These are phyloP conservation scores for Huso huso DNA, from an alignment of 2,797 vertebrate species.

Conservation along the genomic window DNA sequence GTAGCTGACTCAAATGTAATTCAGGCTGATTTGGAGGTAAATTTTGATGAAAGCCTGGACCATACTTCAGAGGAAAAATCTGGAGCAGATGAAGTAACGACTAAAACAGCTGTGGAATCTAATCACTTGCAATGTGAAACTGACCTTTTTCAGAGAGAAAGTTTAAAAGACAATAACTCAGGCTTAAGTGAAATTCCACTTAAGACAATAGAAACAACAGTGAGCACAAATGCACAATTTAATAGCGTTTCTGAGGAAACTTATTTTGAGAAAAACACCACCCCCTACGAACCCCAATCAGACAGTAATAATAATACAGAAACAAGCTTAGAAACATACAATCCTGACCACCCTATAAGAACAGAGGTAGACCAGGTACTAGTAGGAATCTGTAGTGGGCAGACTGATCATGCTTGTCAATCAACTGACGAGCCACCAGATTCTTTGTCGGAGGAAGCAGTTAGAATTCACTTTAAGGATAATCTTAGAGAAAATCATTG, in stretches of 20 bases:
- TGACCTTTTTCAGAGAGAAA: slow-evolving; percentile 12
- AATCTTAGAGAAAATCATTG: slow-evolving; percentile 18
- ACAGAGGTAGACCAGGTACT: background rate
- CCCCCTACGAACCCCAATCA: slow-evolving; percentile 20
- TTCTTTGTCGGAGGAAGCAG: slow-evolving; percentile 8
- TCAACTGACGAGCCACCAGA: slow-evolving; percentile 3
- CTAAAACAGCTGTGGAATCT: slow-evolving; percentile 2
- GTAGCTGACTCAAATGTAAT: slow-evolving; percentile 15
- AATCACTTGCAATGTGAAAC: slow-evolving; percentile 6
- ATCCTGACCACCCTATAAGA: slow-evolving; percentile 7
- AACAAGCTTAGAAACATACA: slow-evolving; percentile 11
- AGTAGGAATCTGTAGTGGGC: no score
- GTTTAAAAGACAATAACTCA: slow-evolving; percentile 6
- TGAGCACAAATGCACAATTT: slow-evolving; percentile 9
- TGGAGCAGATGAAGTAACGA: slow-evolving; percentile 17
- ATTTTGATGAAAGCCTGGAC: slow-evolving; percentile 15
- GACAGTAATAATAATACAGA: slow-evolving; percentile 47
- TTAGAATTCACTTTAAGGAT: slow-evolving; percentile 17
- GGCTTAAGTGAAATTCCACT: slow-evolving; percentile 9
- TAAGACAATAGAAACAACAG: slow-evolving; percentile 20
- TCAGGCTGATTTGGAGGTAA: slow-evolving; percentile 9
- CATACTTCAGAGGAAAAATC: slow-evolving; percentile 14
- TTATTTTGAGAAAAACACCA: slow-evolving; percentile 11
- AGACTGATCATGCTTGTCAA: slow-evolving; percentile 2
- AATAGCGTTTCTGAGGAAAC: slow-evolving; percentile 10